Evolutionary conservation across 1,140 invertebrate genomes (phyloP), one percentile per base, ranked within the genome.

Genomic region (Hesperophylax magnus): DNA sequence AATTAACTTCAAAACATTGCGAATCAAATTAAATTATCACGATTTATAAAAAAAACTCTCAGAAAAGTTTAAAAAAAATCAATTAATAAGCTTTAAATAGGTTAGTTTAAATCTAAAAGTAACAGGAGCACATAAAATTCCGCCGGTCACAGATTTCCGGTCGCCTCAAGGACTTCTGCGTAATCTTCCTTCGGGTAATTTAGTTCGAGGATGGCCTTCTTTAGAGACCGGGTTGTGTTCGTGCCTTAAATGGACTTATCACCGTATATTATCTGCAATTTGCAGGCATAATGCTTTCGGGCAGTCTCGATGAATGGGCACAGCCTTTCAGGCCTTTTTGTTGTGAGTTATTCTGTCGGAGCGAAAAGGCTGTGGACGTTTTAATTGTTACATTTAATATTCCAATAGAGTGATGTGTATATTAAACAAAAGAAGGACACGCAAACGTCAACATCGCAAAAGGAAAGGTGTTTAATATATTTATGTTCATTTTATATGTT

Each of bases 141-240:
- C 11, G 27, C 6, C n/a, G 22, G 63, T 67, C 63, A 27, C 24
- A 31, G 14, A 7, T 67, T 67, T 67, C 63, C 63, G 63, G 63
- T 31, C n/a, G 6, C 17, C 27, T 67, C 24, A 39, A 67, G 63
- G 61, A 65, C 17, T 14, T 8, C 17, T 27, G 56, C 14, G 58
- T 61, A 20, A 61, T 67, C 63, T 67, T 67, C 63, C 17, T 67
- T 22, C 63, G 39, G 39, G 24, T 67, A 22, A 67, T 67, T 67
- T 67, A 34, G 31, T 34, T 67, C 63, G 24, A 61, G 18, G 58
- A 61, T 34, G 24, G 31, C 63, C 63, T 67, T 67, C 63, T 11
- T 22, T 17, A 8, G 20, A 61, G 63, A 67, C 11, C 27, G 31
- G 63, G 39, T 14, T 47, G 39, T 47, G 39, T 47, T 47, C 39